phyloP scores from a whole-genome alignment of 2,113 vertebrate genomes.

The Seriola aureovittata region DNA sequence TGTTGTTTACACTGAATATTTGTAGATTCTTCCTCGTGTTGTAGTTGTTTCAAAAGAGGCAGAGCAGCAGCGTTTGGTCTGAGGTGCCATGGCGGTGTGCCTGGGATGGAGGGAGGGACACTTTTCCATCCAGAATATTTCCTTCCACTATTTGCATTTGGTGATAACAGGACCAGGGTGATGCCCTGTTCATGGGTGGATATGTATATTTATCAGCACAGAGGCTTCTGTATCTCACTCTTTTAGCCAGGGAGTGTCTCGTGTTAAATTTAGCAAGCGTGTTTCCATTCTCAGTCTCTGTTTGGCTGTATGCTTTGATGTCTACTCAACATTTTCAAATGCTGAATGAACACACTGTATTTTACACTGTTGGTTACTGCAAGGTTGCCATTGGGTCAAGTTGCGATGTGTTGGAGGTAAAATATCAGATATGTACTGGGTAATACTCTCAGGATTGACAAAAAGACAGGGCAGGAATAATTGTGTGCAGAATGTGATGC shows the following conservation, averaged over 20 bases:
- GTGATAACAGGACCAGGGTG: slow-evolving; percentile 70
- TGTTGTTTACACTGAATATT: background rate
- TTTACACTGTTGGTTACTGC: background rate
- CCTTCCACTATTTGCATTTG: slow-evolving; percentile 75
- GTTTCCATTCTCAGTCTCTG: slow-evolving; percentile 41
- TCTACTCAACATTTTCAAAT: background rate
- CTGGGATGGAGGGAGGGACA: slow-evolving; percentile 67
- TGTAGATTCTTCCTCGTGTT: background rate
- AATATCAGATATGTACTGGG: background rate
- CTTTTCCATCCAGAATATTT: slow-evolving; percentile 78
- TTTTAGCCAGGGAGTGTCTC: slow-evolving; percentile 48
- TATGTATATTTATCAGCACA: slow-evolving; percentile 55
- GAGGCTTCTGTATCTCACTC: slow-evolving; percentile 25
- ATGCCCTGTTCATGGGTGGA: slow-evolving; percentile 59
- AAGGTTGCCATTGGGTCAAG: background rate
- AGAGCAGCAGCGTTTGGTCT: slow-evolving; percentile 15
- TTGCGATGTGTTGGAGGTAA: background rate
- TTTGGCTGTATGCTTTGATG: slow-evolving; percentile 13
- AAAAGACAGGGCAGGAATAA: background rate
- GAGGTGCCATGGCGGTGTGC: slow-evolving; percentile 40
- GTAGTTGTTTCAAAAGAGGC: slow-evolving; percentile 5
- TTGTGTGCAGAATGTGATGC: background rate
- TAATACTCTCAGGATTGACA: background rate
- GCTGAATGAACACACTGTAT: background rate
- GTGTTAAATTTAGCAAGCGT: slow-evolving; percentile 56